Percentiles rank a stretch among this genome's conserved stretches.
Evolutionary conservation across 2,888 invertebrate species (phyloP).

Genomic region (Volucella bombylans): DNA sequence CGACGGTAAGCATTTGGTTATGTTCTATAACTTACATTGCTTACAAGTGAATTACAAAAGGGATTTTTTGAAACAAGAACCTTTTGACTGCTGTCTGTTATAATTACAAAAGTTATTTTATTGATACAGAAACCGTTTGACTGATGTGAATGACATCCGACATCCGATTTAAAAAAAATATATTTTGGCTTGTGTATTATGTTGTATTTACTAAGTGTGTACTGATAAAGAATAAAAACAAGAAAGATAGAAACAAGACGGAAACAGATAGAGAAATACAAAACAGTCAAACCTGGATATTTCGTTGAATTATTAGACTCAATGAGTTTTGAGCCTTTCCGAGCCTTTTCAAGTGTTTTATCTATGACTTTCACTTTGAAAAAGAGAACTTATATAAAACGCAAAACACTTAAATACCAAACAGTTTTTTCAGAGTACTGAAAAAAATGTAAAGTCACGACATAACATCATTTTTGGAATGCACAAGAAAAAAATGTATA

Average conservation of each 20-base stretch:
- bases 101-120: too few relatives aligned
- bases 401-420: conserved; percentile 35
- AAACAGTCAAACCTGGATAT: conserved; percentile 61
- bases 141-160: too few relatives aligned
- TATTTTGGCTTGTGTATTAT: conserved; percentile 30
- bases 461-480: conserved; percentile 53
- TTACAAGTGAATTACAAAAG: too few relatives aligned
- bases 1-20: too few relatives aligned
- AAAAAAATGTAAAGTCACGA: conserved; percentile 25
- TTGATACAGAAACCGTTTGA: too few relatives aligned
- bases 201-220: conserved; percentile 48
- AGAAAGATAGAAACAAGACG: conserved; percentile 52
- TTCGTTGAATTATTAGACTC: conserved; percentile 14
- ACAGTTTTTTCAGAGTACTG: conserved; percentile 45
- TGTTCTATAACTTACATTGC: too few relatives aligned
- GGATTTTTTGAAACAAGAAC: too few relatives aligned
- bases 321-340: too few relatives aligned
- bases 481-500: conserved; percentile 31
- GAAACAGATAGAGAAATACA: conserved; percentile 48
- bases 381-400: not conserved
- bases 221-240: conserved; percentile 33
- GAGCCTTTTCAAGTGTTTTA: not conserved
- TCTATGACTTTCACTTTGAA: conserved; percentile 28
- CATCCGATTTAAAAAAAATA: too few relatives aligned
- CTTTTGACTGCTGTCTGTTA: too few relatives aligned